Percentiles rank a stretch among this genome's conserved stretches.
phyloP scores from a whole-genome alignment of 2,113 vertebrate genomes.

The Sylvilagus bachmani region DNA sequence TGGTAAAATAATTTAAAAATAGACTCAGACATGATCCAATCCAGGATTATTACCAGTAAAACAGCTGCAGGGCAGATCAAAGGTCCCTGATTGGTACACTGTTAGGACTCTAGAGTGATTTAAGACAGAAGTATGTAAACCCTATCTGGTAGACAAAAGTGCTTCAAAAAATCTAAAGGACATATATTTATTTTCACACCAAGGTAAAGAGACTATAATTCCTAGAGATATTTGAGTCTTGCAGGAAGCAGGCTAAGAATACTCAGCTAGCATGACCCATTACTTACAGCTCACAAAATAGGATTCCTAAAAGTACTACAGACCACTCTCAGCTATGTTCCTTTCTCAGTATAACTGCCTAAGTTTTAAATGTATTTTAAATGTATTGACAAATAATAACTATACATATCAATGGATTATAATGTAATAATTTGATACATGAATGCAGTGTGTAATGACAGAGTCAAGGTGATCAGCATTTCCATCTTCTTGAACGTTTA shows the following conservation, averaged over 20 bases:
- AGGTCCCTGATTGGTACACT: not conserved
- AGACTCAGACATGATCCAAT: slow-evolving; percentile 5
- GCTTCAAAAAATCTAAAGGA: not conserved
- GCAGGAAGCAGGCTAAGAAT: not conserved
- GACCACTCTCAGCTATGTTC: no score
- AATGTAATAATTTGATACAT: no score
- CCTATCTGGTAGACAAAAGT: not conserved
- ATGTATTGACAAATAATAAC: no score
- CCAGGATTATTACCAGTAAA: not conserved
- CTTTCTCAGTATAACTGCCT: no score
- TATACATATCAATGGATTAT: no score
- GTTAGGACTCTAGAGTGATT: not conserved
- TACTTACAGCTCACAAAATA: not conserved
- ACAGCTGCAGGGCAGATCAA: not conserved
- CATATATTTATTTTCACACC: not conserved
- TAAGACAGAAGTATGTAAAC: not conserved
- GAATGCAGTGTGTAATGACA: no score
- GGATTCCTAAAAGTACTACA: accelerated
- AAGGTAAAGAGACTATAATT: not conserved
- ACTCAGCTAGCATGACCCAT: not conserved
- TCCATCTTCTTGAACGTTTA: no score
- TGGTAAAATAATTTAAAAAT: slow-evolving; percentile 64
- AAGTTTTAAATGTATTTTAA: no score
- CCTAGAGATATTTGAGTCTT: not conserved
- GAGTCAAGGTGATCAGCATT: no score